Base-by-base conservation (phyloP, 2,888 invertebrate genomes). In the Sphaerophoria taeniata region DNA sequence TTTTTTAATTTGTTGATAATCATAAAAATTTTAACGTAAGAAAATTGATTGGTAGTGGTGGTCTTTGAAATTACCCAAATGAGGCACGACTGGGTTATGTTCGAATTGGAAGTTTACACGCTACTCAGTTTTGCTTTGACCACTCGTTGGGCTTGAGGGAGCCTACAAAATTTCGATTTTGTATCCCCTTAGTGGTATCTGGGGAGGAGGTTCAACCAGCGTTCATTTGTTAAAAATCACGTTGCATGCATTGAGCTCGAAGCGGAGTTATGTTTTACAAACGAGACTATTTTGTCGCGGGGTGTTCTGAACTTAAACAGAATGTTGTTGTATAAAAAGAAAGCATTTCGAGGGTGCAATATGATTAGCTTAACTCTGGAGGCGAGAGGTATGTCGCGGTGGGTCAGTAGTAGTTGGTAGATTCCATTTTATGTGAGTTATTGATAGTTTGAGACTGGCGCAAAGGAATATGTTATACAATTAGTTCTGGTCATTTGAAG, bases 31-130 rank as follows among this genome's bases (percentile, higher is more conserved):
- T 60, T 36, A 76, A 51, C 51, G 47, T 81, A 51, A 53, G 51
- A 45, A 76, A 65, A 65, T 81, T 75, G 58, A 45, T 9, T 12
- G 51, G 34, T 36, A 2, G 36, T 49, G 24, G 69, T 49, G 31
- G 7, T 60, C 60, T 60, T 60, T 31, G n/a, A n/a, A 39, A 14
- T 43, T 43, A 43, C 11, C 11, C 9, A 16, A 60, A 60, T 45
- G 31, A 60, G 43, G 11, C n/a, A n/a, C n/a, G n/a, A 43, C 11
- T 5, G 11, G 11, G 11, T 7, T 31, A 53, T 31, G 4, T 24
- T 3, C 24, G 31, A 53, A 31, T 9, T 53, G 7, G 11, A 4
- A 53, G 31, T 53, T 7, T 16, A 53, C 51, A 53, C 31, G 51
- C 51, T 31, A 53, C 4, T n/a, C 31, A 7, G 3, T 11, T 43